These are phyloP conservation scores for Heliconius hewitsoni DNA, from an alignment of 1,140 invertebrate genomes.

Conservation along the genomic window DNA sequence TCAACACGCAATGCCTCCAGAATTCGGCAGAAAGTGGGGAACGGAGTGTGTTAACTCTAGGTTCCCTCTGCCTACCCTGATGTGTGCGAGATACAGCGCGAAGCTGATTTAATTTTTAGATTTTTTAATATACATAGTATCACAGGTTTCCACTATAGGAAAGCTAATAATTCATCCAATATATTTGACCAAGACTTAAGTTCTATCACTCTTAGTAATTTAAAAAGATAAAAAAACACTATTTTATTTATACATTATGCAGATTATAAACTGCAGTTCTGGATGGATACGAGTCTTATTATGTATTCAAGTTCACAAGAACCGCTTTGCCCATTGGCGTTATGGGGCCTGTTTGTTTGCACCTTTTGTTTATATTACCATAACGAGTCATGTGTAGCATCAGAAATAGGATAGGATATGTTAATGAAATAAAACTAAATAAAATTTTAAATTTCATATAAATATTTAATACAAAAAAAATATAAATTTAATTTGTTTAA, in stretches of 20 bases:
- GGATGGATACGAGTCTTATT: not conserved
- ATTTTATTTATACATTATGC: slow-evolving; percentile 2
- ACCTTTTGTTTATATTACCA: slow-evolving; percentile 14
- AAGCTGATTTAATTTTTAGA: too few species aligned
- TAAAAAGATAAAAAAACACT: not conserved
- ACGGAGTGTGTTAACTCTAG: too few species aligned
- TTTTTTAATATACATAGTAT: too few species aligned
- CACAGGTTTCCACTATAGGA: too few species aligned
- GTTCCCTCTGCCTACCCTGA: too few species aligned
- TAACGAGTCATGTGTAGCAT: not conserved
- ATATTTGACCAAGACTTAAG: not conserved
- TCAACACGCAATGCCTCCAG: too few species aligned
- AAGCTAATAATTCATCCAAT: too few species aligned
- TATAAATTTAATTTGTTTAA: too few species aligned
- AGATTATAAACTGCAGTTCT: slow-evolving; percentile 4
- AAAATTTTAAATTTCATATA: too few species aligned
- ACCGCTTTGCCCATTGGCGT: slow-evolving; percentile 18
- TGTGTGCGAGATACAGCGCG: too few species aligned
- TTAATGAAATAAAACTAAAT: not conserved
- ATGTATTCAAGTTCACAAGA: slow-evolving; percentile 23
- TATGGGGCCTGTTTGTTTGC: not conserved
- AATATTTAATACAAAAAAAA: not conserved
- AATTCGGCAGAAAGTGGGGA: too few species aligned
- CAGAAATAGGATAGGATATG: not conserved
- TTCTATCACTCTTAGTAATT: not conserved